Percentiles rank a stretch among this genome's conserved stretches.
These are phyloP conservation scores for Cancer borealis DNA, from an alignment of 2,888 invertebrate genomes.

Conservation along the genomic window DNA sequence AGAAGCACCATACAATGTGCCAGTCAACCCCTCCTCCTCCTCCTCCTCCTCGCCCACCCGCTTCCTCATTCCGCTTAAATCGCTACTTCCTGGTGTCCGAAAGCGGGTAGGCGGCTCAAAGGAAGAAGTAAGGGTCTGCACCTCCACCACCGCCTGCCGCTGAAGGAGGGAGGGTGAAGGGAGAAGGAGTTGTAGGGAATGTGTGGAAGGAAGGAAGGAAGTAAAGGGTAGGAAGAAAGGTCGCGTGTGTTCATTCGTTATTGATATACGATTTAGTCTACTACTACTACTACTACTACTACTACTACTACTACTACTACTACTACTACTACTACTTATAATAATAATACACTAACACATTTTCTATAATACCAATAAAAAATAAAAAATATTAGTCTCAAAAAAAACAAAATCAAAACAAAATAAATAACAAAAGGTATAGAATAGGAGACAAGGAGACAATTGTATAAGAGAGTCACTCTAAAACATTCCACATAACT, in stretches of 20 bases:
- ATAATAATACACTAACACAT: not conserved
- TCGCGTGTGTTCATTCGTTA: not conserved
- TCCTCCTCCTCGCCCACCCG: not conserved
- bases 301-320: not conserved
- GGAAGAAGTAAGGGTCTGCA: no score
- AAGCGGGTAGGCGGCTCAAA: not conserved
- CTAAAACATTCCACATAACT: not conserved
- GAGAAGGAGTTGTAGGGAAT: not conserved
- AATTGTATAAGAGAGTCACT: not conserved
- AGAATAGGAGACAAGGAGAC: not conserved
- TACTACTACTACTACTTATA: not conserved
- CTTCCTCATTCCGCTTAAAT: conserved; percentile 38
- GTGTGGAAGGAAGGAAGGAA: not conserved
- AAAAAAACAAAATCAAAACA: no score
- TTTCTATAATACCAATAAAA: no score
- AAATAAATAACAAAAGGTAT: no score
- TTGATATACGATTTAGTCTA: not conserved
- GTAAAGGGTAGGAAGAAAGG: not conserved
- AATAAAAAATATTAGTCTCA: no score
- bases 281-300: not conserved
- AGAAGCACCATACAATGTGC: not conserved
- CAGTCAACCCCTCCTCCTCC: not conserved
- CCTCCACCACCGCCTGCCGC: not conserved
- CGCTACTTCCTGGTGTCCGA: conserved; percentile 1
- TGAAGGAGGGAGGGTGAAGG: not conserved